Evolutionary conservation across 2,888 invertebrate species (phyloP).

Genomic region (Drosophila fungiperda): DNA sequence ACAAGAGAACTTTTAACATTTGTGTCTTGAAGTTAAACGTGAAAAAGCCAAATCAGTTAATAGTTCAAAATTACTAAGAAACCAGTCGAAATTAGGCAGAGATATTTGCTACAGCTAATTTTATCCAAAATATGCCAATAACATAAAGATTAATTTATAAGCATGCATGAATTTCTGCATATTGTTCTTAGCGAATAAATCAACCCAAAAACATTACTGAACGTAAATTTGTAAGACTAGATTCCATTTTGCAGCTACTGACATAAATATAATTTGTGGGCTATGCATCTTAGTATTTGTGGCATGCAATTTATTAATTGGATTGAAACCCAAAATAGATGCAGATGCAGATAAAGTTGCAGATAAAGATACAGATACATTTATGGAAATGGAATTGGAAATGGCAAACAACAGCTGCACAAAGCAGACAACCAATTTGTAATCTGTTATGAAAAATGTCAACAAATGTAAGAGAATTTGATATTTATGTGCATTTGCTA

Average conservation of each 20-base stretch:
- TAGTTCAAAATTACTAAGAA: not conserved
- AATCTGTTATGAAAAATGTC: constrained; percentile 73
- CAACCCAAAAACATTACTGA: not conserved
- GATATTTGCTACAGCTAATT: not conserved
- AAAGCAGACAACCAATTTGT: constrained; percentile 68
- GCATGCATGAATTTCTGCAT: not conserved
- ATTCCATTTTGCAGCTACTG: constrained; percentile 14
- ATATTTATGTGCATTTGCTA: constrained; percentile 64
- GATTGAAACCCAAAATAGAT: constrained; percentile 12
- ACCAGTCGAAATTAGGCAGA: not conserved
- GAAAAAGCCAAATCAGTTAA: not conserved
- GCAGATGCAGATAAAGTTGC: constrained; percentile 10
- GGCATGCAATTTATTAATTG: constrained; percentile 67
- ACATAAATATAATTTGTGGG: constrained; percentile 51
- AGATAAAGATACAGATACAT: constrained; percentile 9
- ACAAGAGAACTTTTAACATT: not conserved
- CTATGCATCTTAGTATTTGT: constrained; percentile 45
- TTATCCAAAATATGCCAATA: not conserved
- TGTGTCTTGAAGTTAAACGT: not conserved
- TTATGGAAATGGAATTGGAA: constrained; percentile 7
- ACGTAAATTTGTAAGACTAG: constrained; percentile 24
- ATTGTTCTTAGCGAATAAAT: not conserved
- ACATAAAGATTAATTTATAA: not conserved
- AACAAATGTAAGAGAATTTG: constrained; percentile 55
- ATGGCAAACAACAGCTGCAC: constrained; percentile 57